Base-by-base conservation (phyloP, 2,113 vertebrate species). In the Chaenogobius annularis region DNA sequence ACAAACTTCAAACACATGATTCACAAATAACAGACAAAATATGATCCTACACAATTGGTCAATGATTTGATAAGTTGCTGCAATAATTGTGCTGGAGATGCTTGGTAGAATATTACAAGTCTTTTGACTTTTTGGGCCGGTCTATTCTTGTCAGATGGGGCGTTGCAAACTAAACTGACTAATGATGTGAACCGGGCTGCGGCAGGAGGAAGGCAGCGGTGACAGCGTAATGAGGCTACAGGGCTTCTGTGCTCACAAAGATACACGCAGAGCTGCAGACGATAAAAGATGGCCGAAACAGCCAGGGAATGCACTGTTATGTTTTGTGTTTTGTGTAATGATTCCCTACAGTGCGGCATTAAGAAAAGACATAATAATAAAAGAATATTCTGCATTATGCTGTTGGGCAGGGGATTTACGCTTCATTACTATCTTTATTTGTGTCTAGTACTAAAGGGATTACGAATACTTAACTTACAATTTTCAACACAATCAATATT, bases 171-270 rank as follows among this genome's bases (percentile, higher is more conserved):
- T 54, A 67, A 35, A 73, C 83, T 73, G 83, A 85, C 87, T 85
- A 89, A 90, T 85, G 81, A 87, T 69, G 68, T 43, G 40, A 69
- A 40, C 71, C 68, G 13, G 70, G 74, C 77, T 77, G 14, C 54
- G 20, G 83, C 84, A 69, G 79, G 75, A 83, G 69, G 79, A 76
- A 80, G 79, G 68, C 79, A 80, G 81, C 84, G 67, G 75, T 86
- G 83, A 85, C 81, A 66, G 79, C 76, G 72, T 89, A 88, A 88
- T 84, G 81, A 89, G 84, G 71, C 81, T 77, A 67, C 55, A 58
- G 75, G 66, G 74, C 80, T 70, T 78, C 80, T 77, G 82, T 78
- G 76, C 82, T 84, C 73, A 80, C 56, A 81, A 77, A 59, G 66
- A 68, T 58, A 58, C 74, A 68, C 52, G 62, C n/a, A n/a, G 56